phyloP scores from a whole-genome alignment of 2,113 vertebrate species.

The Aldabrachelys gigantea region DNA sequence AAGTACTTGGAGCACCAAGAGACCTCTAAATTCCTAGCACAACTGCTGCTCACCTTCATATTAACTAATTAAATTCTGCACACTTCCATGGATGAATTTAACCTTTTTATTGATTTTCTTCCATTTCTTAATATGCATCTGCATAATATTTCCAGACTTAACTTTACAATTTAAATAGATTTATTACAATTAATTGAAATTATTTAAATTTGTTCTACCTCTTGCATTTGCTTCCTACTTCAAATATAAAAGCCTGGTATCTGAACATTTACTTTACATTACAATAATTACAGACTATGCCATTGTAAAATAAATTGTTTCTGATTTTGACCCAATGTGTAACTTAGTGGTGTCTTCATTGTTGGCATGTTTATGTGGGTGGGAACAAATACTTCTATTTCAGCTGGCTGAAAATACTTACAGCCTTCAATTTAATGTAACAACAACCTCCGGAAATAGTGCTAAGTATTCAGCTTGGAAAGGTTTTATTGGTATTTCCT shows the following conservation, averaged over 20 bases:
- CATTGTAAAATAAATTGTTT: not conserved
- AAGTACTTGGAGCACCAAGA: not conserved
- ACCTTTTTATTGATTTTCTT: not conserved
- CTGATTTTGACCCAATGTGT: not conserved
- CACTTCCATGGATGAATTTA: not conserved
- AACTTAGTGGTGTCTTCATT: constrained; percentile 12
- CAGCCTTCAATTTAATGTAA: constrained; percentile 36
- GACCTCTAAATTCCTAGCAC: not conserved
- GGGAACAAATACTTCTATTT: constrained; percentile 24
- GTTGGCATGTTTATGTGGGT: constrained; percentile 18
- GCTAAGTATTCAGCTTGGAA: not conserved
- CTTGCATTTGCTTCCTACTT: rapidly evolving
- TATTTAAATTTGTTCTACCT: not conserved
- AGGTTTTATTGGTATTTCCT: not conserved
- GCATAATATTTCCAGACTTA: not conserved
- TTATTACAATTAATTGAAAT: not conserved
- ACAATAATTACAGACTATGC: not conserved
- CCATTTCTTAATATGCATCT: not conserved
- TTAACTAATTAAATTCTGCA: not conserved
- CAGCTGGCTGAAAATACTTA: not conserved
- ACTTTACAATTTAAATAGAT: not conserved
- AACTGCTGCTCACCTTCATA: not conserved
- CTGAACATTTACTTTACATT: not conserved
- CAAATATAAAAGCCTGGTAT: not conserved
- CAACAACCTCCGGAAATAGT: not conserved